Base-by-base conservation (phyloP, 2,888 invertebrate species). In the Suillia variegata region DNA sequence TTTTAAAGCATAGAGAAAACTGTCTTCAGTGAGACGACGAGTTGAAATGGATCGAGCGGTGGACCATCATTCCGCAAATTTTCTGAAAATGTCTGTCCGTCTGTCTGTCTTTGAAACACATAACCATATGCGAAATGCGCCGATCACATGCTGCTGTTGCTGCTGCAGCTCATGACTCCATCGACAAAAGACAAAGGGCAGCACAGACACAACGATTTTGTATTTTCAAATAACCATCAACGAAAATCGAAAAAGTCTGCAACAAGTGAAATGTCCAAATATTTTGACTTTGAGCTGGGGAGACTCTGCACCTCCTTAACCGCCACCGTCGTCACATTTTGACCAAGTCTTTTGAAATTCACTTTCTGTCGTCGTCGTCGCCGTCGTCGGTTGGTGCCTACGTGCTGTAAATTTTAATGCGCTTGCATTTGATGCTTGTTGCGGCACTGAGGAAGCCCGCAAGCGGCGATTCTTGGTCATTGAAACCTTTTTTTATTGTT, bases 211-310 rank as follows among this genome's bases (percentile, higher is more conserved):
- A 12, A 31, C 6, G 12, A 31, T 8, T 31, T 31, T 31, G 6
- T 31, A 6, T 6, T n/a, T n/a, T 26, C 26, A 26, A 26, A n/a
- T 38, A 4, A 4, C 10, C n/a, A 8, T 13, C 38, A 38, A 8
- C 4, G 18, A 45, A 45, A 45, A 45, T 8, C 17, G n/a, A 45
- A 45, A 45, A 45, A 18, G 45, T 45, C 18, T 20, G 45, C 45
- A 3, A 34, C 52, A 52, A 52, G 52, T 51, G 15, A 31, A 34
- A 38, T 20, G 38, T 54, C 45, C 45, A 54, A 54, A 54, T 45
- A 54, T 54, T 54, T 42, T 45, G 54, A 54, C 45, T 42, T 4
- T 24, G 18, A 26, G 45, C 18, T 20, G 20, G 18, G 20, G 18
- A 18, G 5, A 4, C 38, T 8, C 38, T 4, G 8, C 38, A 6